phyloP scores from a whole-genome alignment of 2,113 vertebrate genomes.

The Corvus cornix region DNA sequence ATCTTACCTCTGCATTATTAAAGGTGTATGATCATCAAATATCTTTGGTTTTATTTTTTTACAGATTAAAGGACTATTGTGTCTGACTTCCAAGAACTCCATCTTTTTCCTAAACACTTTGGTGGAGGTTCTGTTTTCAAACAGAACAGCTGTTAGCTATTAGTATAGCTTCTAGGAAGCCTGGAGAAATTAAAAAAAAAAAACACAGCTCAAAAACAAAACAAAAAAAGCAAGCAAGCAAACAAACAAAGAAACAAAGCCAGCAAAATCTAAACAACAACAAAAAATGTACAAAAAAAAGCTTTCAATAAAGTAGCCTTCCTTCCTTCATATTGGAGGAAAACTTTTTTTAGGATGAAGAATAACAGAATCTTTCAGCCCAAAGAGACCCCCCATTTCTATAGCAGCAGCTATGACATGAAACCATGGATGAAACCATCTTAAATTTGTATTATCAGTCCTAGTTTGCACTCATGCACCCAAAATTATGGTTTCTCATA shows the following conservation, averaged over 20 bases:
- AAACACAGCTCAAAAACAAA: neutral
- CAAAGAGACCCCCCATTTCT: neutral
- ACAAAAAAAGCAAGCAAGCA: neutral
- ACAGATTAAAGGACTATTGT: neutral
- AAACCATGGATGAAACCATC: neutral
- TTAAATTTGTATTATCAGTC: neutral
- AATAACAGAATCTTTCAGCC: neutral
- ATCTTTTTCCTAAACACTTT: neutral
- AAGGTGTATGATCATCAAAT: neutral
- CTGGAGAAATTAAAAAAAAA: neutral
- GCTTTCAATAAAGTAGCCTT: neutral
- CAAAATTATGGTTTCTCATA: neutral
- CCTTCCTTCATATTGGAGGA: neutral
- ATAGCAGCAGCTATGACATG: neutral
- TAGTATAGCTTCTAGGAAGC: accelerated
- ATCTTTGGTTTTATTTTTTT: neutral
- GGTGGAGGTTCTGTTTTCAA: neutral
- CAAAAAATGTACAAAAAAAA: neutral
- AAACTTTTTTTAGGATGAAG: neutral
- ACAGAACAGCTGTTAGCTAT: neutral
- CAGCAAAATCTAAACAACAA: neutral
- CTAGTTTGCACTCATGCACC: neutral
- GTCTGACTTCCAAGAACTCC: neutral
- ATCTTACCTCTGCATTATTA: neutral
- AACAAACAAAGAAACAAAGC: neutral